Evolutionary conservation across 2,113 vertebrate genomes (phyloP), one percentile per base, ranked within the genome.

Genomic region (Ginglymostoma cirratum): DNA sequence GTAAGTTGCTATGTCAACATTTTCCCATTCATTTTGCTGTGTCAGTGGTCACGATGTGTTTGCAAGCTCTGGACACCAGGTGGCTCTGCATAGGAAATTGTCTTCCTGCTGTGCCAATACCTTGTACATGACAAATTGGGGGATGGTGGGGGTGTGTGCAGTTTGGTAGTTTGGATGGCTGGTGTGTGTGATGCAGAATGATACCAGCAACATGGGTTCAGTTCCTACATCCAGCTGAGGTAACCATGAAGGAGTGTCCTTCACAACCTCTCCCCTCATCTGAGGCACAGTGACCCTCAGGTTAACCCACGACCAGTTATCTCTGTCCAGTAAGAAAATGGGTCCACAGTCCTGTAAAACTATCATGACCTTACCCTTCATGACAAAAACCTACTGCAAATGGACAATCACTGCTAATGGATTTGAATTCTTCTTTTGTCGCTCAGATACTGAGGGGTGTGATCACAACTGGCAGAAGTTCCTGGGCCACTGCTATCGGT

Each of bases 381-480:
- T 15, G 15, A 17, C 14, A 42, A 45, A 83, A 38, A 15, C 76
- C 76, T 38, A 5, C n/a, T 42, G 78, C 17, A 12, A 17, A 4
- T 38, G n/a, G n/a, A 15, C 78, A 0, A 4, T 30, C 3, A 4
- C 24, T 55, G 86, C 14, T 17, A 66, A n/a, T 23, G 38, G 38
- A n/a, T n/a, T 90, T 48, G 0, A 34, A 76, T 87, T 85, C 72
- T 96, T 65, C 78, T 45, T n/a, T 86, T 78, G 27, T 21, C 90
- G 72, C 61, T 0, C 97, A 99, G 99, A 99, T 97, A 99, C 99
- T 0, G 98, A 99, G 96, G 98, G 98, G 96, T 99, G 99, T 0
- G 99, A 99, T 92, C 98, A 98, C 89, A 98, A 98, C 34, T 99
- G 99, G 99, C 98, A 98, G 97, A 99, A 99, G 97, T 99, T 99